Percentiles rank a stretch among this genome's conserved stretches.
These are phyloP conservation scores for Magallana gigas DNA, from an alignment of 1,140 invertebrate genomes.

Conservation along the genomic window DNA sequence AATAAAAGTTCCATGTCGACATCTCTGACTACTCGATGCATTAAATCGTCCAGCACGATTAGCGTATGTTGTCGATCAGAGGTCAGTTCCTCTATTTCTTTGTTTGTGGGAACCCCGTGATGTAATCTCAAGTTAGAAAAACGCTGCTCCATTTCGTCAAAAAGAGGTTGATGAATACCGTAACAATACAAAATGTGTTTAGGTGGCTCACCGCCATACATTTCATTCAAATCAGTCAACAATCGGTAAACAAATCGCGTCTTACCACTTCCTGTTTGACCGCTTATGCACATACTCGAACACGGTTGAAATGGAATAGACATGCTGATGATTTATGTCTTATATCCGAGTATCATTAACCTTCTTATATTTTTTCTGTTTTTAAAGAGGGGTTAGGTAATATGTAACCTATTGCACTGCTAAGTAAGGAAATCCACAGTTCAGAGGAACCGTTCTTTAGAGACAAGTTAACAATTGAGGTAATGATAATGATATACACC, in stretches of 20 bases:
- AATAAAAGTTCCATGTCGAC: no score
- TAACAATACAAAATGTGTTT: constrained; percentile 48
- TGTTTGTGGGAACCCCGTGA: background rate
- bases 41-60: no score
- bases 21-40: no score
- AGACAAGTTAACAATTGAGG: constrained; percentile 39
- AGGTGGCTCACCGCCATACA: constrained; percentile 6
- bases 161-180: constrained; percentile 48
- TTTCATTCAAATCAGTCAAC: constrained; percentile 4
- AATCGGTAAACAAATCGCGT: constrained; percentile 44
- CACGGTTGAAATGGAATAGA: background rate
- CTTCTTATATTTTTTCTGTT: no score
- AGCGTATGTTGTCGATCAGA: no score
- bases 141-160: constrained; percentile 47
- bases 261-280: constrained; percentile 45
- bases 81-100: no score
- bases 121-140: constrained; percentile 27
- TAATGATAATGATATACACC: constrained; percentile 51
- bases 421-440: constrained; percentile 48
- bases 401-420: constrained; percentile 47
- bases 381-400: constrained; percentile 27
- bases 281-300: constrained; percentile 35
- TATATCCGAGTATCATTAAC: no score
- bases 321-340: background rate
- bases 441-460: background rate